These are phyloP conservation scores for Achlya flavicornis DNA, from an alignment of 2,888 invertebrate genomes.

Conservation along the genomic window DNA sequence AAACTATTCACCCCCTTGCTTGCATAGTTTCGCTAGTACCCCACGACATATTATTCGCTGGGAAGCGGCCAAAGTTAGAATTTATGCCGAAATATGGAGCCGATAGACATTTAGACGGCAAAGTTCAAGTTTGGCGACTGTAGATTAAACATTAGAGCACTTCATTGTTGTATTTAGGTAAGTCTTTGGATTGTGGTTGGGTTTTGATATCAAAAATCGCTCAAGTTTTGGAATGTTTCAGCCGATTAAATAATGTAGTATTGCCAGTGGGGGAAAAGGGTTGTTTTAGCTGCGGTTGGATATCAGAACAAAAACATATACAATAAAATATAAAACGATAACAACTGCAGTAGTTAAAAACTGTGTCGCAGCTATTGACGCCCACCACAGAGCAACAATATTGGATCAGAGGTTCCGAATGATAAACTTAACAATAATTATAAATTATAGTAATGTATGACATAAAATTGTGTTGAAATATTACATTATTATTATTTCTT, in stretches of 20 bases:
- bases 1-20: slow-evolving; percentile 45
- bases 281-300: background rate
- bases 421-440: too few relatives aligned
- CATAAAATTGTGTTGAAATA: too few relatives aligned
- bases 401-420: too few relatives aligned
- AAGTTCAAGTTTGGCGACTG: slow-evolving; percentile 47
- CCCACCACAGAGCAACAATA: too few relatives aligned
- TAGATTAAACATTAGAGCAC: slow-evolving; percentile 55
- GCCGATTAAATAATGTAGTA: background rate
- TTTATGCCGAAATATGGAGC: slow-evolving; percentile 62
- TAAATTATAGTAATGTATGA: too few relatives aligned
- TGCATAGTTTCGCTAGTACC: slow-evolving; percentile 41
- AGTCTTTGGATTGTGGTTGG: slow-evolving; percentile 28
- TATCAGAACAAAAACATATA: too few relatives aligned
- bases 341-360: too few relatives aligned
- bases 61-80: slow-evolving; percentile 48
- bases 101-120: slow-evolving; percentile 34
- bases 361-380: too few relatives aligned
- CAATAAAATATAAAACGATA: too few relatives aligned
- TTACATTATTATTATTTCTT: too few relatives aligned
- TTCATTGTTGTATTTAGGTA: slow-evolving; percentile 9
- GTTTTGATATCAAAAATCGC: slow-evolving; percentile 31
- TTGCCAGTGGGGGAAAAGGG: background rate
- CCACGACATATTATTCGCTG: slow-evolving; percentile 16
- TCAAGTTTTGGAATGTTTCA: background rate